Conservation (phyloP, 2,113 vertebrate genomes). For the cattle (Bos taurus) region DNA sequence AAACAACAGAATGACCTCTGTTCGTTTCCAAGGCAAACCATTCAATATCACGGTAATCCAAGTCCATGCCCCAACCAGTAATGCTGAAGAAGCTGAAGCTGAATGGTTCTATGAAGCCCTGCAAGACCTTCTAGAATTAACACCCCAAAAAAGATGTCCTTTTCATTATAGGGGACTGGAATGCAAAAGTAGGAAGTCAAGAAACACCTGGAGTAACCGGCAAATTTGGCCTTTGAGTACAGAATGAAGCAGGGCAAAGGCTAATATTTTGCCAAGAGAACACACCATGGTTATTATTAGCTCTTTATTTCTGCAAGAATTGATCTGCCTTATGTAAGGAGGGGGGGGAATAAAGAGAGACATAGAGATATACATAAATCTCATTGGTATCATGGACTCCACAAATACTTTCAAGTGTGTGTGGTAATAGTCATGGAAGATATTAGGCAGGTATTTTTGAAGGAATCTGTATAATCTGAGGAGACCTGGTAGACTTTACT, state of each 20-base stretch:
- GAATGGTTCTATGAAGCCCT: not conserved
- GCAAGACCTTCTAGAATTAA: not conserved
- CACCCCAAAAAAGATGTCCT: not conserved
- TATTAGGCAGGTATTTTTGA: not conserved
- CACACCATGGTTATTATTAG: rapidly evolving
- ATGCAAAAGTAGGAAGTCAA: not conserved
- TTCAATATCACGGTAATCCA: not conserved
- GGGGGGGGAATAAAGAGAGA: not conserved
- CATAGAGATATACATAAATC: not conserved
- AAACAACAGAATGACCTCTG: not conserved
- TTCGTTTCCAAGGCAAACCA: not conserved
- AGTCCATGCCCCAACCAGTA: not conserved
- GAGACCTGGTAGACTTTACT: not conserved
- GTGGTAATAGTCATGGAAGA: not conserved
- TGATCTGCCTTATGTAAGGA: not conserved
- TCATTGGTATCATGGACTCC: not conserved
- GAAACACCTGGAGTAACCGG: not conserved
- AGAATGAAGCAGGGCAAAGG: not conserved
- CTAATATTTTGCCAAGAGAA: not conserved
- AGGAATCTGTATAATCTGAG: not conserved
- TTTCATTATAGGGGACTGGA: not conserved
- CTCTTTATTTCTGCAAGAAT: not conserved
- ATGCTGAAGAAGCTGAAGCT: not conserved
- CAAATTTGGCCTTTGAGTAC: not conserved
- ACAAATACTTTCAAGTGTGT: not conserved